A percentile compares a stretch with the other conserved stretches of the same genome.
phyloP scores from a whole-genome alignment of 2,797 vertebrate species.

The Enteromius treurensis region DNA sequence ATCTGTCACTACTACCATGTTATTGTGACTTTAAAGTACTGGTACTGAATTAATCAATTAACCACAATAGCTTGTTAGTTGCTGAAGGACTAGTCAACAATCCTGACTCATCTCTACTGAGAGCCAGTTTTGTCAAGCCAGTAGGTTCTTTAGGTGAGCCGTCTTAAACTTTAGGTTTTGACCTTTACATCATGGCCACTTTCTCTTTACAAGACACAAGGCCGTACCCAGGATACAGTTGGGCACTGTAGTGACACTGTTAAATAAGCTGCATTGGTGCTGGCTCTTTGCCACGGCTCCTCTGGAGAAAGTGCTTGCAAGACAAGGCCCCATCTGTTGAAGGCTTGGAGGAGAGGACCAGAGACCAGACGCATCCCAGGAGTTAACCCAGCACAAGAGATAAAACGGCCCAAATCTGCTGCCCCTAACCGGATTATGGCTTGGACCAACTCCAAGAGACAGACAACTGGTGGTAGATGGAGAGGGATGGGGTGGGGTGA shows the following conservation, averaged over 20 bases:
- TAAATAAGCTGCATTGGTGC: slow-evolving; percentile 41
- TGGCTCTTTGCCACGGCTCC: slow-evolving; percentile 41
- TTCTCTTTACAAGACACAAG: slow-evolving; percentile 1
- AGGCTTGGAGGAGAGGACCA: slow-evolving; percentile 33
- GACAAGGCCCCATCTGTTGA: slow-evolving; percentile 53
- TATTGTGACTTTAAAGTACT: background rate
- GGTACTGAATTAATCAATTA: background rate
- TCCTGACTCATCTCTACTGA: background rate
- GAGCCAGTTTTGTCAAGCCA: background rate
- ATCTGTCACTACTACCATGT: background rate
- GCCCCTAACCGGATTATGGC: slow-evolving; percentile 49
- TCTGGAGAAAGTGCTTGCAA: slow-evolving; percentile 41
- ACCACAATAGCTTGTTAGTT: background rate
- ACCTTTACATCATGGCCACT: slow-evolving; percentile 33
- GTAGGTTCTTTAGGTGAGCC: background rate
- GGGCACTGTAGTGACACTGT: slow-evolving; percentile 22
- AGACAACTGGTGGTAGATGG: slow-evolving; percentile 26
- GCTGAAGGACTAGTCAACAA: background rate
- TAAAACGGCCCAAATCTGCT: slow-evolving; percentile 42
- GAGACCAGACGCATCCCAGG: slow-evolving; percentile 44
- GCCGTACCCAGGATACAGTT: slow-evolving; percentile 4
- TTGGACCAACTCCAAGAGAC: slow-evolving; percentile 41
- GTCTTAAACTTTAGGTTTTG: background rate
- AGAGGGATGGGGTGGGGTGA: background rate
- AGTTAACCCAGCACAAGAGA: slow-evolving; percentile 47